A percentile compares a stretch with the other conserved stretches of the same genome.
Evolutionary conservation across 1,140 invertebrate species (phyloP).

Genomic region (Macrotrachela quadricornifera): DNA sequence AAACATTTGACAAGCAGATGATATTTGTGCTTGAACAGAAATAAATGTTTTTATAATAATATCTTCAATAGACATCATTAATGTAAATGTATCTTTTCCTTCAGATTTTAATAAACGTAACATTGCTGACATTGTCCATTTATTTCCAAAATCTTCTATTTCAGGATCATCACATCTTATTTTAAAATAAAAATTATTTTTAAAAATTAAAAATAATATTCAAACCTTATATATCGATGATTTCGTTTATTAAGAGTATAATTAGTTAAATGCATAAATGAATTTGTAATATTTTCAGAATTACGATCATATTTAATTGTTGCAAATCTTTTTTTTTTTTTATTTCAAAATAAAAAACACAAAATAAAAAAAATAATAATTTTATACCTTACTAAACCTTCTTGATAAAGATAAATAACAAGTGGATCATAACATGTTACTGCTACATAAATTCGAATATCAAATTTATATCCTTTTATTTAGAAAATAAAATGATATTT

Average conservation of each 20-base stretch:
- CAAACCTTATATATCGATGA: slow-evolving; percentile 14
- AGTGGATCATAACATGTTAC: slow-evolving; percentile 81
- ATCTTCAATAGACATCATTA: slow-evolving; percentile 77
- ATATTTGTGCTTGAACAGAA: slow-evolving; percentile 62
- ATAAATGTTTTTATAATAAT: slow-evolving; percentile 75
- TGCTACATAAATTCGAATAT: slow-evolving; percentile 74
- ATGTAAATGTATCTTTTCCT: slow-evolving; percentile 47
- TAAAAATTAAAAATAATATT: slow-evolving; percentile 6
- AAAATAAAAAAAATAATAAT: too few relatives aligned
- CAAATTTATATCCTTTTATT: slow-evolving; percentile 66
- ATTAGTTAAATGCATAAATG: slow-evolving; percentile 94
- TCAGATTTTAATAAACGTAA: slow-evolving; percentile 58
- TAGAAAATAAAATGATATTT: slow-evolving; percentile 9
- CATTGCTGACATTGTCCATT: slow-evolving; percentile 75
- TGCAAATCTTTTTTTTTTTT: slow-evolving; percentile 43
- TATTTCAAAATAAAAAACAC: too few relatives aligned
- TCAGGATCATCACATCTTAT: slow-evolving; percentile 30
- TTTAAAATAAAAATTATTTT: neutral
- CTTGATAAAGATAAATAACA: slow-evolving; percentile 72
- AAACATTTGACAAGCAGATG: slow-evolving; percentile 66
- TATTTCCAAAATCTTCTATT: slow-evolving; percentile 37
- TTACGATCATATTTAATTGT: slow-evolving; percentile 29
- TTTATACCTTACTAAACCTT: too few relatives aligned
- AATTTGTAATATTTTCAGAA: slow-evolving; percentile 33
- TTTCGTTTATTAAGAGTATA: slow-evolving; percentile 77